Evolutionary conservation across 2,113 vertebrate species (phyloP).

Genomic region (Picathartes gymnocephalus): DNA sequence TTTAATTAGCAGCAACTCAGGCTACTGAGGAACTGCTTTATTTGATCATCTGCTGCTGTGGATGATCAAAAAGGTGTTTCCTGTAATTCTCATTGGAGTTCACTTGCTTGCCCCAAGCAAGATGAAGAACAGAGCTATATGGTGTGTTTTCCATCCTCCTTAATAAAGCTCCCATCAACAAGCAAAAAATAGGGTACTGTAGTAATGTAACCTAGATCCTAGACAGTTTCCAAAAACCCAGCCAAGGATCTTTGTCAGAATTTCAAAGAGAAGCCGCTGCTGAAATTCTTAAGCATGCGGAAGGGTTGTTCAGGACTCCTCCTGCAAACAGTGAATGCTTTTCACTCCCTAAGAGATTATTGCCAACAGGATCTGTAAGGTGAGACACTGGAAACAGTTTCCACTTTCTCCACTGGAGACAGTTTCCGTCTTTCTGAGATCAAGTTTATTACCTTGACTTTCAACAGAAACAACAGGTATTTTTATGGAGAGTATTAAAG

Average conservation of each 20-base stretch:
- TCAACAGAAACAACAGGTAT: neutral
- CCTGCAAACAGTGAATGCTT: neutral
- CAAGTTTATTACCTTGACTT: neutral
- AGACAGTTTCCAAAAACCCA: constrained; percentile 9
- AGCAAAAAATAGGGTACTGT: neutral
- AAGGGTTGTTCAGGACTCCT: constrained; percentile 28
- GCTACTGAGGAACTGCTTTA: neutral
- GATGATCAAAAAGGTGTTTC: constrained; percentile 6
- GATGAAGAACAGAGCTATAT: neutral
- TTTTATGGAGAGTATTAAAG: neutral
- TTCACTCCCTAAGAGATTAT: neutral
- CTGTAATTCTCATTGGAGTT: neutral
- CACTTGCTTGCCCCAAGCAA: neutral
- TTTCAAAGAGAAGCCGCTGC: constrained; percentile 12
- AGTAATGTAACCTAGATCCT: constrained; percentile 11
- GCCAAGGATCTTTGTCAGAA: constrained; percentile 29
- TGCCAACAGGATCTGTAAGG: neutral
- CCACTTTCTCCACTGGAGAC: neutral
- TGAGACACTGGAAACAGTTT: neutral
- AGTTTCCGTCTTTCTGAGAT: neutral
- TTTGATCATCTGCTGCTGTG: neutral
- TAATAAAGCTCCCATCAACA: neutral
- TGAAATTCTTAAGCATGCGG: constrained; percentile 17
- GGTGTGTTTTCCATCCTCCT: neutral
- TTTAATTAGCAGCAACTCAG: constrained; percentile 5